Evolutionary conservation across 2,888 invertebrate genomes (phyloP).

Genomic region (Hirtodrosophila histrioides): DNA sequence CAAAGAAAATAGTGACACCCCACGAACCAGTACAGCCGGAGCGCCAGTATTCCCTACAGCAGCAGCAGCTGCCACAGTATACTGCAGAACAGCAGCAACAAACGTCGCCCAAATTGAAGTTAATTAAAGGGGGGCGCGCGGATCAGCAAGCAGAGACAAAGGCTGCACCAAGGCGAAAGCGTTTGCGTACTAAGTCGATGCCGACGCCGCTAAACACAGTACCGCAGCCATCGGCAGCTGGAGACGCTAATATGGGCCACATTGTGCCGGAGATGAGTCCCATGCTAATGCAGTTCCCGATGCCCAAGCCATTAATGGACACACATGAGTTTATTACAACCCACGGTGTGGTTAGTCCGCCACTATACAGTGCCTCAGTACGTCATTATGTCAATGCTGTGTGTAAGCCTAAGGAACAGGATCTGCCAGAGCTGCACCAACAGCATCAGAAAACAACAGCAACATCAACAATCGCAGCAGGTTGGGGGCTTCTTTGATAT

Average conservation of each 20-base stretch:
- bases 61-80: slow-evolving; percentile 10
- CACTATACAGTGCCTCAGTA: slow-evolving; percentile 25
- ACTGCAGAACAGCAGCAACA: slow-evolving; percentile 23
- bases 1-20: slow-evolving; percentile 17
- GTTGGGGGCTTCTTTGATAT: slow-evolving; percentile 12
- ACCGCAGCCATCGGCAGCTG: background rate
- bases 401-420: slow-evolving; percentile 4
- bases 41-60: too few relatives aligned
- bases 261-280: background rate
- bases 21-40: background rate
- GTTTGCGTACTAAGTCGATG: slow-evolving; percentile 48
- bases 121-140: background rate
- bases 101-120: slow-evolving; percentile 2
- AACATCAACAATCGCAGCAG: slow-evolving; percentile 1
- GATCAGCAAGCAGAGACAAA: background rate
- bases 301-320: slow-evolving; percentile 3
- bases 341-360: slow-evolving; percentile 28
- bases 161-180: slow-evolving; percentile 1
- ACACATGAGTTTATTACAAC: slow-evolving; percentile 23
- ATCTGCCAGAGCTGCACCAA: background rate
- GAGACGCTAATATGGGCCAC: background rate
- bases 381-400: slow-evolving; percentile 25
- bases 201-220: slow-evolving; percentile 11
- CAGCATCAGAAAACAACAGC: background rate
- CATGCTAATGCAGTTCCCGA: background rate